A percentile compares a stretch with the other conserved stretches of the same genome.
phyloP scores from a whole-genome alignment of 2,888 invertebrate genomes.

The Hylaea fasciaria region DNA sequence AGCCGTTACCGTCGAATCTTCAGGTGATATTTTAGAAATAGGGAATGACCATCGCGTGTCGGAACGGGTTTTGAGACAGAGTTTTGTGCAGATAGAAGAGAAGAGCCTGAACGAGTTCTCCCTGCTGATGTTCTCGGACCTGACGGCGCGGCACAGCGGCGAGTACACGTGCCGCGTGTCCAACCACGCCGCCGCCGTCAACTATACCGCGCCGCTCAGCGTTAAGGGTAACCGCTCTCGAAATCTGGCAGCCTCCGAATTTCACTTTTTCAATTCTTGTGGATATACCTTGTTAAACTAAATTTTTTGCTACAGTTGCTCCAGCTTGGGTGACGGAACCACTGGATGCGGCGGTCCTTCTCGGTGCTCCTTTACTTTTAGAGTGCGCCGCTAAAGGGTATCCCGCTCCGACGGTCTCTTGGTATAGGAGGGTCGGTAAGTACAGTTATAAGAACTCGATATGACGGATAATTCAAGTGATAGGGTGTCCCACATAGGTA shows the following conservation, averaged over 20 bases:
- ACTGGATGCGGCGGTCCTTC: constrained; percentile 87
- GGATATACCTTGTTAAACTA: no score
- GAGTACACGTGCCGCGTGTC: constrained; percentile 89
- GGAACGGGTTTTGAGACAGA: background rate
- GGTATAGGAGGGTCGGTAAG: constrained; percentile 84
- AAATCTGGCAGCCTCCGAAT: background rate
- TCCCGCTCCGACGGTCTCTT: constrained; percentile 87
- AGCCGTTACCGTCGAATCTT: constrained; percentile 84
- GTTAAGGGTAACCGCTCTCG: background rate
- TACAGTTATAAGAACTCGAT: constrained; percentile 9
- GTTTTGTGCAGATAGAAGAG: constrained; percentile 83
- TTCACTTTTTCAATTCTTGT: no score
- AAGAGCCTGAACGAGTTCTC: constrained; percentile 89
- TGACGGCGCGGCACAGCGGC: constrained; percentile 87
- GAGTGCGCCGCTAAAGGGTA: constrained; percentile 90
- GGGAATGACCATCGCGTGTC: background rate
- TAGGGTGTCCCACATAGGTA: no score
- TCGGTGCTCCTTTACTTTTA: constrained; percentile 88
- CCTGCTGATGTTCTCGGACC: constrained; percentile 88
- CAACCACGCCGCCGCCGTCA: constrained; percentile 88
- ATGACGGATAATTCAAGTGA: background rate
- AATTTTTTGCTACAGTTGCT: constrained; percentile 82
- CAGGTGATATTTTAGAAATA: constrained; percentile 73
- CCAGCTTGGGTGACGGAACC: constrained; percentile 90
- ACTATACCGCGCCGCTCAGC: constrained; percentile 87